Evolutionary conservation across 2,888 invertebrate genomes (phyloP), one percentile per base, ranked within the genome.

Genomic region (Callosobruchus maculatus): DNA sequence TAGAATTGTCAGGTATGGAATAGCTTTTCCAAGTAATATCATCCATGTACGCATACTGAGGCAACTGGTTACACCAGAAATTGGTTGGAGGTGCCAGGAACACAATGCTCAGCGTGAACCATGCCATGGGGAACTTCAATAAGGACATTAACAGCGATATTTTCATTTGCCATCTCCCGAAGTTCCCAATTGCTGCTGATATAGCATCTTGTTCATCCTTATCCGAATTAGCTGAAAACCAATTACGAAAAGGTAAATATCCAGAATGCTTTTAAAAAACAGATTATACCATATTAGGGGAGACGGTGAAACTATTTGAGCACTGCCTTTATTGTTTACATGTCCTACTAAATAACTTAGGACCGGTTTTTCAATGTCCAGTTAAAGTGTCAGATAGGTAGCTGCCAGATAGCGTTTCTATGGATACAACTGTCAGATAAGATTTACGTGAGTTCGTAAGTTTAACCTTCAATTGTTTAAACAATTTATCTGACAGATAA

Each of bases 41-140:
- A 0, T 83, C 73, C 68, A 83, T 75, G 75, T 82, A 79, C 67
- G 75, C 75, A 76, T 82, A 84, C 70, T 82, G 78, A 9, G 80
- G 67, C 74, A 83, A 79, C 88, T 82, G 77, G 78, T 80, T 81
- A 74, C 92, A 92, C 90, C 90, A 91, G 82, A 90, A 91, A 21
- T 89, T 86, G 79, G 90, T 90, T 0, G 89, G 89, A 21, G 91
- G 91, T 20, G 91, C 91, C 82, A 92, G 86, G 81, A 91, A 91
- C 75, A 92, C 88, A 74, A 91, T 91, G 75, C 90, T 90, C 72
- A 92, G 83, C 82, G 91, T 91, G 81, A 90, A 90, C 91, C 91
- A 92, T 66, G 90, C 90, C 21, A 89, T 88, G 0, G 91, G 90
- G 69, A 91, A 84, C 81, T 91, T 91, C 66, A 91, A 80, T 67